Percentiles rank a stretch among this genome's conserved stretches.
Conservation (phyloP, 2,797 vertebrate genomes). For the Pagetopsis macropterus region DNA sequence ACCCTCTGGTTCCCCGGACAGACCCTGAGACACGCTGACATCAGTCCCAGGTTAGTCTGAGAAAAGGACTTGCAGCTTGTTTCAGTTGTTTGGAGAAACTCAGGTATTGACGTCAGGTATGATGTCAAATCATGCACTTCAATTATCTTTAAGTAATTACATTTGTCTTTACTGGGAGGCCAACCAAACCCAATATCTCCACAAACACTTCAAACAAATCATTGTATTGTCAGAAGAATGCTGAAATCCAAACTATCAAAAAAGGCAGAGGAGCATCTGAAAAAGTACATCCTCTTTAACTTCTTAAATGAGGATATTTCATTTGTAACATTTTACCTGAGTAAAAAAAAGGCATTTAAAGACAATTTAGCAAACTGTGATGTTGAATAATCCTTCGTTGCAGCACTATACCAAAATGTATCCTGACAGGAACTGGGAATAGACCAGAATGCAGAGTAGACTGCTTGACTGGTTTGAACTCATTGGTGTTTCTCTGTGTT, state of each 20-base stretch:
- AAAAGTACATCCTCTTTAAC: no score
- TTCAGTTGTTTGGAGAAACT: constrained; percentile 2
- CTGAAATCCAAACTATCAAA: neutral
- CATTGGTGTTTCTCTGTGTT: neutral
- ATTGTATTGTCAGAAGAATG: neutral
- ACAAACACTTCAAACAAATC: neutral
- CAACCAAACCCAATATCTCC: neutral
- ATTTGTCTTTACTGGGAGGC: no score
- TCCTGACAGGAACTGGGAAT: neutral
- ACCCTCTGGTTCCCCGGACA: constrained; percentile 54
- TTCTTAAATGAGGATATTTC: no score
- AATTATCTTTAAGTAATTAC: neutral
- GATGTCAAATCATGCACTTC: neutral
- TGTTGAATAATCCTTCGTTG: neutral
- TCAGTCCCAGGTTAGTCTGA: constrained; percentile 50
- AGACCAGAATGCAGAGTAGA: neutral
- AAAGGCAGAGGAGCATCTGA: neutral
- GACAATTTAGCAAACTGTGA: neutral
- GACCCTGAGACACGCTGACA: constrained; percentile 28
- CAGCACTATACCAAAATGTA: neutral
- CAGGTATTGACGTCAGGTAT: constrained; percentile 8
- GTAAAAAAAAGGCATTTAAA: neutral
- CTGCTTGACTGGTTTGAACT: neutral
- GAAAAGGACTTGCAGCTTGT: constrained; percentile 12
- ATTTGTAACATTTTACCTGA: no score